Percentiles rank a stretch among this genome's conserved stretches.
Conservation (phyloP, 1,140 invertebrate genomes). For the Eriocheir sinensis region DNA sequence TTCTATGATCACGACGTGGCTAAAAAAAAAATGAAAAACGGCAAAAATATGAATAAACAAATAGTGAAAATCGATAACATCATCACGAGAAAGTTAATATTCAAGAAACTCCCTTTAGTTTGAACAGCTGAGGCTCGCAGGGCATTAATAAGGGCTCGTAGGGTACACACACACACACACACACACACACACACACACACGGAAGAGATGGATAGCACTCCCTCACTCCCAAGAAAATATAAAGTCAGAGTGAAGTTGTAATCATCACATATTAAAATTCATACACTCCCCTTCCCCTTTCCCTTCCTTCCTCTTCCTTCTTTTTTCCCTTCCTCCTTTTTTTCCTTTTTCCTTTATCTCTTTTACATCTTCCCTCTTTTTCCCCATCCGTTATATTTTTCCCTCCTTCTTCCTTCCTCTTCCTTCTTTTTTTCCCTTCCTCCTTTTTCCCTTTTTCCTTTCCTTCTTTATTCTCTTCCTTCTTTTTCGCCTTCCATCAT, state of each 20-base stretch:
- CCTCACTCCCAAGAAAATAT: too few species aligned
- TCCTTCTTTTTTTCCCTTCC: background rate
- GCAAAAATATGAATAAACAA: too few species aligned
- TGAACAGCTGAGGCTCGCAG: background rate
- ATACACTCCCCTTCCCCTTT: background rate
- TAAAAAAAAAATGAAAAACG: too few species aligned
- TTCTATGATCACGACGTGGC: too few species aligned
- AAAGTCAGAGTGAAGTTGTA: too few species aligned
- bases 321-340: background rate
- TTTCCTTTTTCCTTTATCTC: background rate
- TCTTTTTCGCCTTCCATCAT: background rate
- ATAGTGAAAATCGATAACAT: too few species aligned
- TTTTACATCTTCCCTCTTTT: background rate
- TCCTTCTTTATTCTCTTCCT: background rate
- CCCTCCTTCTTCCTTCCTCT: background rate
- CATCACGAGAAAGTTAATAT: too few species aligned
- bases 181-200: slow-evolving; percentile 14
- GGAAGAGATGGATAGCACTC: background rate
- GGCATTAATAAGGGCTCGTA: background rate
- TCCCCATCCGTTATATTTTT: background rate
- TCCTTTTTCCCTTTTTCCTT: background rate
- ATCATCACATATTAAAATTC: too few species aligned
- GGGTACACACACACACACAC: background rate
- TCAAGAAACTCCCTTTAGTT: background rate
- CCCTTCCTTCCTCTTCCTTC: background rate